Percentiles rank a stretch among this genome's conserved stretches.
Conservation (phyloP, 1,140 invertebrate genomes). For the Hermetia illucens region DNA sequence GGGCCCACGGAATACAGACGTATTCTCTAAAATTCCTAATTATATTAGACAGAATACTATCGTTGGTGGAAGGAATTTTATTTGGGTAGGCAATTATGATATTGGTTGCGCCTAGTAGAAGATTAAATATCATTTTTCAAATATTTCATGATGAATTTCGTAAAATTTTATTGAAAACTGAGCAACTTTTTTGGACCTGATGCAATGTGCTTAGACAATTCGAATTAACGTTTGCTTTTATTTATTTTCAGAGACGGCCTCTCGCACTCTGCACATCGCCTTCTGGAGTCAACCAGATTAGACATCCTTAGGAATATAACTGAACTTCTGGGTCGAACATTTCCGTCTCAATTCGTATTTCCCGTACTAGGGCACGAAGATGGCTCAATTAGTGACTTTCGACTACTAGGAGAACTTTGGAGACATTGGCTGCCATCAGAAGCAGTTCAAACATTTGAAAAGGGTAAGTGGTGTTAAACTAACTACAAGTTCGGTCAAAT, state of each 20-base stretch:
- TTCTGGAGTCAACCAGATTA: slow-evolving; percentile 45
- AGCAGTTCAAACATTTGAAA: slow-evolving; percentile 58
- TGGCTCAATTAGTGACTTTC: slow-evolving; percentile 37
- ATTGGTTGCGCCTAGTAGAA: no score
- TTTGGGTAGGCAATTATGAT: no score
- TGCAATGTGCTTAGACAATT: no score
- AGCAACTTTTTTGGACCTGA: no score
- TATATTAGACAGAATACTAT: no score
- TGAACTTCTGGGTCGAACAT: slow-evolving; percentile 56
- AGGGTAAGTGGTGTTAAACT: slow-evolving; percentile 51
- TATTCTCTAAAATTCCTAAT: no score
- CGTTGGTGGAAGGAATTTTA: no score
- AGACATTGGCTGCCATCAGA: slow-evolving; percentile 67
- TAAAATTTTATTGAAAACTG: no score
- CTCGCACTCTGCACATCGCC: slow-evolving; percentile 37
- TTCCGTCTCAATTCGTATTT: slow-evolving; percentile 68
- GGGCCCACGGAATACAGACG: no score
- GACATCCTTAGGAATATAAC: slow-evolving; percentile 62
- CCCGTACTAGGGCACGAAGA: slow-evolving; percentile 70
- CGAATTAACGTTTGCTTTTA: not conserved
- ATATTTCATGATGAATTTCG: no score
- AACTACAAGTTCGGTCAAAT: no score
- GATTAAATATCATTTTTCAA: no score
- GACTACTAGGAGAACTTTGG: slow-evolving; percentile 55
- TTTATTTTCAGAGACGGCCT: slow-evolving; percentile 42